These are phyloP conservation scores for Parus major DNA, from an alignment of 2,113 vertebrate species.

Conservation along the genomic window DNA sequence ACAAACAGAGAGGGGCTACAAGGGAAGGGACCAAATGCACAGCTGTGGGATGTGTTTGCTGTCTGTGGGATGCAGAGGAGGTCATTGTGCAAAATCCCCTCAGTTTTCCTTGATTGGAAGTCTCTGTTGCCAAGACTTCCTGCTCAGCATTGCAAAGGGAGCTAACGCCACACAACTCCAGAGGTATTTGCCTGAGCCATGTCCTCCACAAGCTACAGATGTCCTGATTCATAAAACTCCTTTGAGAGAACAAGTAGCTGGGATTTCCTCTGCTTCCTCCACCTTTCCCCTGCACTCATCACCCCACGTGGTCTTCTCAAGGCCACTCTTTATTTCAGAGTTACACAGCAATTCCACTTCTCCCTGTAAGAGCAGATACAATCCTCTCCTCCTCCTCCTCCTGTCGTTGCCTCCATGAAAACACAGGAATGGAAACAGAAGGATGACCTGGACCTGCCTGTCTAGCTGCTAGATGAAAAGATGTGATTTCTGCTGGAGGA, in stretches of 20 bases:
- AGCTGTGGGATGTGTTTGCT: neutral
- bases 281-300: neutral
- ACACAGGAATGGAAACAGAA: neutral
- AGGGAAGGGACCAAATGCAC: neutral
- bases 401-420: neutral
- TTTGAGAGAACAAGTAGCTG: conserved; percentile 4
- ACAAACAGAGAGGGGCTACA: neutral
- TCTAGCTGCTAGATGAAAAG: neutral
- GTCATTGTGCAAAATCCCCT: neutral
- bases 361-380: neutral
- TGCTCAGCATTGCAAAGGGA: neutral
- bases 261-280: conserved; percentile 31
- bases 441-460: neutral
- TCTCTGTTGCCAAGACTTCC: neutral
- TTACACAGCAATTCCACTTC: neutral
- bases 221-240: neutral
- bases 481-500: neutral
- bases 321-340: neutral
- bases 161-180: neutral
- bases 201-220: conserved; percentile 27
- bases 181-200: neutral
- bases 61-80: neutral
- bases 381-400: neutral
- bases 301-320: neutral
- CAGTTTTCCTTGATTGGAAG: fast-evolving